Percentiles rank a stretch among this genome's conserved stretches.
These are phyloP conservation scores for Rhombomys opimus DNA, from an alignment of 2,113 vertebrate genomes.

Conservation along the genomic window DNA sequence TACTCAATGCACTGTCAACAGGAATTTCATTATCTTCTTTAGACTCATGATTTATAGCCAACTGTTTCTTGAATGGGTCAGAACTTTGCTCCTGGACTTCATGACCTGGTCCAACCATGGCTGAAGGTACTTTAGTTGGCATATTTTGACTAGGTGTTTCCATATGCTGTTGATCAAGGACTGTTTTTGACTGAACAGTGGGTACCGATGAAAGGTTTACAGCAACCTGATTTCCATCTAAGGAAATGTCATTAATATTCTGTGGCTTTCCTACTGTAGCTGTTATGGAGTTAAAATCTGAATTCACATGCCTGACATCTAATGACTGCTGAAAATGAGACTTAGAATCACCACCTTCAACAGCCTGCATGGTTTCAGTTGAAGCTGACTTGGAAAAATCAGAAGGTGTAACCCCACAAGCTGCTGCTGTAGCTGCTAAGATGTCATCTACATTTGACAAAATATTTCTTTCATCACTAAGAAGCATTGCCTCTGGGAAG, in stretches of 20 bases:
- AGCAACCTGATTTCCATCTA: constrained; percentile 92
- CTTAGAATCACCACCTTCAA: constrained; percentile 90
- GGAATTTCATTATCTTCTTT: constrained; percentile 86
- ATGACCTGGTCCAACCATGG: constrained; percentile 83
- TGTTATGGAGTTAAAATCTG: constrained; percentile 91
- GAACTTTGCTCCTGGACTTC: constrained; percentile 86
- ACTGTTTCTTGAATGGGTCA: constrained; percentile 84
- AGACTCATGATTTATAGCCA: constrained; percentile 83
- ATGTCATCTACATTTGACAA: constrained; percentile 98
- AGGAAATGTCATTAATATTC: constrained; percentile 89
- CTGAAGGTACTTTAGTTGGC: constrained; percentile 83
- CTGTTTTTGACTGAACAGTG: constrained; percentile 87
- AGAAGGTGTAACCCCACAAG: constrained; percentile 95
- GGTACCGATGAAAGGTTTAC: constrained; percentile 89
- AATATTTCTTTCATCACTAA: constrained; percentile 96
- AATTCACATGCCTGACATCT: constrained; percentile 90
- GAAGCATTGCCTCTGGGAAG: constrained; percentile 96
- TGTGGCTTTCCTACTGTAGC: constrained; percentile 89
- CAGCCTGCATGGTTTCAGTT: constrained; percentile 89
- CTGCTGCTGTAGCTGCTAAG: constrained; percentile 96
- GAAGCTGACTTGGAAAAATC: constrained; percentile 96
- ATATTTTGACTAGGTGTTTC: constrained; percentile 86
- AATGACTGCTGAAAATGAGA: constrained; percentile 91
- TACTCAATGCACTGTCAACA: constrained; percentile 86
- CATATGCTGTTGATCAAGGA: constrained; percentile 86